Evolutionary conservation across 2,797 vertebrate species (phyloP), one percentile per base, ranked within the genome.

Genomic region (Lagodon rhomboides): DNA sequence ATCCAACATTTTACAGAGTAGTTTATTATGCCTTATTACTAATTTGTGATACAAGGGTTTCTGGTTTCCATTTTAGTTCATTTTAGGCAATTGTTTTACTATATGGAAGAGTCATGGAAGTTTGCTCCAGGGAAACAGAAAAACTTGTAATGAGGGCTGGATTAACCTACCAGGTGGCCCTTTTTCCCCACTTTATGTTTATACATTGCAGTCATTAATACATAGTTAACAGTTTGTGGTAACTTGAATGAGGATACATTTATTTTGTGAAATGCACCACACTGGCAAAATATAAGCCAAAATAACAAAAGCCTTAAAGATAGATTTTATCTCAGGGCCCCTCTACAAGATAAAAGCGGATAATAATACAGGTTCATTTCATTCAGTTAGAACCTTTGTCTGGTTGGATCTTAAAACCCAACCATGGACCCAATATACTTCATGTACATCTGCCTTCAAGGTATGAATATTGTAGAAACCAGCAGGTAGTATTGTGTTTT

Each of bases 181-280:
- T 56, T 51, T 64, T 34, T 18, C n/a, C 20, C 47, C 17, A 13
- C 25, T 63, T 44, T 77, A 5, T 1, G 20, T 27, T 9, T 23
- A 61, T 47, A 27, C 12, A n/a, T 34, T 71, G 30, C 17, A 22
- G 13, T n/a, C n/a, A 16, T 66, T 68, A 25, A 44, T 38, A 20
- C 34, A n/a, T 10, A 46, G 18, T 17, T 34, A 46, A 59, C 51
- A 43, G 16, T 63, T 38, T 82, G 18, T 68, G 41, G 51, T 75
- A 49, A 74, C 30, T 34, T 73, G 12, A 60, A 10, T 41, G 20
- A 62, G 13, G 23, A 23, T 53, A 16, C 8, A 49, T 63, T 22
- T 47, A 60, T 63, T 59, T 66, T 27, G 34, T 46, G 22, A 67
- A 80, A 70, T 70, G 46, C 15, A 50, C 13, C 16, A 51, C 60